phyloP scores from a whole-genome alignment of 2,113 vertebrate genomes.

The Scalopus aquaticus region DNA sequence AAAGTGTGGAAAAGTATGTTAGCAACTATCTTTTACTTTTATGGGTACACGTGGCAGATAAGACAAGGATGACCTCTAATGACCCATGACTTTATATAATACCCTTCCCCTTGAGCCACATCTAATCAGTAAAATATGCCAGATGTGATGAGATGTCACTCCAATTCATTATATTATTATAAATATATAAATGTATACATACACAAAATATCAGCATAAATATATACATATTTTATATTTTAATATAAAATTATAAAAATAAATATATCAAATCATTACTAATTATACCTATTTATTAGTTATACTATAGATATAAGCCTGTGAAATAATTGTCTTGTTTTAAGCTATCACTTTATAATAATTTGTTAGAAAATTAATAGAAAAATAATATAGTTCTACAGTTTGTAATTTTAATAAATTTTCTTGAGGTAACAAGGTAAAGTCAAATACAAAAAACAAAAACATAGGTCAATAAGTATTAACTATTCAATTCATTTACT shows the following conservation, averaged over 20 bases:
- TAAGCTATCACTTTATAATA: not conserved
- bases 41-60: not conserved
- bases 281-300: not conserved
- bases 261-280: not conserved
- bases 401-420: not conserved
- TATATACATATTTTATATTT: not conserved
- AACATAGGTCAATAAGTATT: not conserved
- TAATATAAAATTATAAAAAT: not conserved
- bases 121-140: not conserved
- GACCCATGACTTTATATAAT: not conserved
- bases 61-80: accelerated
- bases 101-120: not conserved
- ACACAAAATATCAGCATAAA: not conserved
- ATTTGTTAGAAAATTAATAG: not conserved
- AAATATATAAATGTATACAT: not conserved
- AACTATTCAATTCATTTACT: not conserved
- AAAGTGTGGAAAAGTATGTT: not conserved
- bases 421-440: not conserved
- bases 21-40: not conserved
- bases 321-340: not conserved
- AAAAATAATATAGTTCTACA: not conserved
- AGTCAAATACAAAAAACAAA: not conserved
- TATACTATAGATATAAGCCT: not conserved
- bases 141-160: not conserved
- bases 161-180: not conserved